These are phyloP conservation scores for Lagopus leucura DNA, from an alignment of 2,113 vertebrate species.

Conservation along the genomic window DNA sequence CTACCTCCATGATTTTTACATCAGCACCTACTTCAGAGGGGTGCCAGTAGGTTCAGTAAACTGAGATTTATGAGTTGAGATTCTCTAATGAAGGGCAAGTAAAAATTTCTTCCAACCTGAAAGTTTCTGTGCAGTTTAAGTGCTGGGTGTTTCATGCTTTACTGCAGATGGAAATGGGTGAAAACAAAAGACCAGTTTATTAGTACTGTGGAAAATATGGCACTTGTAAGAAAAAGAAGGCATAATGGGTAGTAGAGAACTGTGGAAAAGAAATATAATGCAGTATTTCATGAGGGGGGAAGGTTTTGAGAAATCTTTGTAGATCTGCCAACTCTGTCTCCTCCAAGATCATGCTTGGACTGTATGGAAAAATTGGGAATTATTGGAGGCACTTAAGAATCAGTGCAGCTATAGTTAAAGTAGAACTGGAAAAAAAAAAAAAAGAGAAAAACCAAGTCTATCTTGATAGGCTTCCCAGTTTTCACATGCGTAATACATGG, in stretches of 20 bases:
- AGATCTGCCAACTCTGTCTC: not conserved
- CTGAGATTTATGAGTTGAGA: not conserved
- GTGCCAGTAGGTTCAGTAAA: not conserved
- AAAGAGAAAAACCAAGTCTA: not conserved
- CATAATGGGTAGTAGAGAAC: not conserved
- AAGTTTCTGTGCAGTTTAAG: not conserved
- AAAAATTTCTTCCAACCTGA: not conserved
- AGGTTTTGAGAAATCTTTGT: conserved; percentile 17
- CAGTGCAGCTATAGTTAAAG: not conserved
- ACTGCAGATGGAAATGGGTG: not conserved
- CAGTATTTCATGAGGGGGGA: not conserved
- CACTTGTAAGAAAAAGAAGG: not conserved
- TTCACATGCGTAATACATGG: not conserved
- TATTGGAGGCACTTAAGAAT: conserved; percentile 8
- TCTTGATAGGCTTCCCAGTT: not conserved
- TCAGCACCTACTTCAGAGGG: not conserved
- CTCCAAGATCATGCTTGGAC: not conserved
- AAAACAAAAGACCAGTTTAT: not conserved
- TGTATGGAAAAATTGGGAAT: not conserved
- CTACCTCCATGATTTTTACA: not conserved
- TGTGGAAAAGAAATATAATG: not conserved
- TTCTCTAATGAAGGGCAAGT: not conserved
- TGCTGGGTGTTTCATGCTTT: not conserved
- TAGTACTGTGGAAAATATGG: not conserved
- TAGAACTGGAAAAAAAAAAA: not conserved